Evolutionary conservation across 1,140 invertebrate genomes (phyloP).

Genomic region (Panulirus ornatus): DNA sequence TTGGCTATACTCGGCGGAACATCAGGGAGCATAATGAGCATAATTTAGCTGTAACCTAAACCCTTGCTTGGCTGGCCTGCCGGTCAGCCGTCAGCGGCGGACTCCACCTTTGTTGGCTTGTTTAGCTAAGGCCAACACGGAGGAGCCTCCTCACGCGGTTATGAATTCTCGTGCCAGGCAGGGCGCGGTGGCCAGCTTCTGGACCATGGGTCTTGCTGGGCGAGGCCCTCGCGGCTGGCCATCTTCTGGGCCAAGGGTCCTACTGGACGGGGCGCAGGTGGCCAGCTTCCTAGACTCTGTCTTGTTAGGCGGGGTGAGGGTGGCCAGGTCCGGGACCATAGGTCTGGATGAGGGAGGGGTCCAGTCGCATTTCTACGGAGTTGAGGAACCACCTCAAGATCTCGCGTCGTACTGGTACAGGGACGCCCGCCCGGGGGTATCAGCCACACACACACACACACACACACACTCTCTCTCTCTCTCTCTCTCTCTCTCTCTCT

Average conservation of each 20-base stretch:
- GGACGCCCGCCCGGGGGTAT: no score
- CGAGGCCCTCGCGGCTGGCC: background rate
- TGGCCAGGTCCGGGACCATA: no score
- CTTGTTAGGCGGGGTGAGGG: background rate
- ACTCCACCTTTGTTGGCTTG: slow-evolving; percentile 50
- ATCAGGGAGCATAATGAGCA: slow-evolving; percentile 56
- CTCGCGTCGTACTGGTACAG: no score
- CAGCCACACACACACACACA: no score
- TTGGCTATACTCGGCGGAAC: slow-evolving; percentile 27
- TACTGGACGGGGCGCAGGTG: background rate
- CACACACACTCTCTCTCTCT: background rate
- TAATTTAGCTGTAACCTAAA: slow-evolving; percentile 60
- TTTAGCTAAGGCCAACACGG: slow-evolving; percentile 39
- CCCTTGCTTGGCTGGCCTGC: slow-evolving; percentile 38
- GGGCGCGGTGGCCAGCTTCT: background rate
- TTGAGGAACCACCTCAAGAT: no score
- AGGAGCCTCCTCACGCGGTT: slow-evolving; percentile 45
- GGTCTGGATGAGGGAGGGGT: no score
- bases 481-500: background rate
- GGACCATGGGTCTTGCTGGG: no score
- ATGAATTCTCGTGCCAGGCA: slow-evolving; percentile 48
- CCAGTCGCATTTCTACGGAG: no score
- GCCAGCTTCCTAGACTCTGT: background rate
- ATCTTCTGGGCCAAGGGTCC: no score
- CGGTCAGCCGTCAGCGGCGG: slow-evolving; percentile 43